Base-by-base conservation (phyloP, 2,888 invertebrate species). In the Campoletis raptor region DNA sequence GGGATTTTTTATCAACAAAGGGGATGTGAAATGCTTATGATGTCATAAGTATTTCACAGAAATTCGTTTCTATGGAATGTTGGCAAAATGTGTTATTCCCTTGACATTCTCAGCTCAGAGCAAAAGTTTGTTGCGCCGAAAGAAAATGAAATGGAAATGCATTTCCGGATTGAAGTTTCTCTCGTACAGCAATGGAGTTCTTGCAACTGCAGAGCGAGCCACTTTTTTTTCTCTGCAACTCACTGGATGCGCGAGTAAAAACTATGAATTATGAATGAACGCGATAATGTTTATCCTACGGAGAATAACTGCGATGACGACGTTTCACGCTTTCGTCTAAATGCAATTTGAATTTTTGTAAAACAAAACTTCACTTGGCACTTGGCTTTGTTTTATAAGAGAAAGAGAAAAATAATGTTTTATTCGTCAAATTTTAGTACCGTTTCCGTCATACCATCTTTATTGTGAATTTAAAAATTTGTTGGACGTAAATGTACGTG, bases 231-330 rank as follows among this genome's bases (percentile, higher is more conserved):
- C 24, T 61, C 12, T 64, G 36, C 30, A 64, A 36, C 64, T 37
- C 76, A 64, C 7, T 64, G 48, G 45, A 77, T 64, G 66, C 40
- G 69, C 72, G 52, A 85, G 83, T 37, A 78, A 88, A 86, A 88
- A 86, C 87, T 86, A 90, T 90, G 90, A 90, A 90, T 90, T 90
- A 90, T 90, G 89, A 89, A 90, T 90, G 89, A 90, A 90, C 88
- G 85, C 89, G 89, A 89, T 88, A 89, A 89, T 88, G 73, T 88
- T 73, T 61, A 89, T 88, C 88, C 87, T 45, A 61, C 48, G 67
- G 37, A 78, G 64, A 54, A 83, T 73, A 54, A 72, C 45, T 85
- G 82, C 86, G 87, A 86, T 82, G 81, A 85, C 88, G 89, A 88
- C 89, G 88, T 87, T 90, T 88, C 87, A 85, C 89, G 88, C 89